Evolutionary conservation across 2,113 vertebrate genomes (phyloP).

Genomic region (Fukomys damarensis): DNA sequence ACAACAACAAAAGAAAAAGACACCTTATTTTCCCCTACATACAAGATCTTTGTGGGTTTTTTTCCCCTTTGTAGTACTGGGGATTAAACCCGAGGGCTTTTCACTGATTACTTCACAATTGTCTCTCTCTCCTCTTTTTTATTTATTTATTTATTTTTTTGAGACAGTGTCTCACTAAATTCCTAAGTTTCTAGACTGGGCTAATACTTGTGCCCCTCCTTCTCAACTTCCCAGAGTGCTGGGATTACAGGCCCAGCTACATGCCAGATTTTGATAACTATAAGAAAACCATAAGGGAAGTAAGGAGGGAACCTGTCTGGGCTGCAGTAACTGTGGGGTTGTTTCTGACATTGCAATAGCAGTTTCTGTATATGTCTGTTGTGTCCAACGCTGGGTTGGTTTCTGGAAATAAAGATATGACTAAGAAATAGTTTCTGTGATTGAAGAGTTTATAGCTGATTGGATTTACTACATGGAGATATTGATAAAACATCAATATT

Average conservation of each 20-base stretch:
- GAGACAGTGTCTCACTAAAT: neutral
- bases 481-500: neutral
- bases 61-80: too few species aligned
- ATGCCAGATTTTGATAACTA: neutral
- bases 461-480: neutral
- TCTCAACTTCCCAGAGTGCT: neutral
- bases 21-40: neutral
- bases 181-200: neutral
- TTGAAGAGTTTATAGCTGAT: neutral
- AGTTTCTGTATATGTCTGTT: neutral
- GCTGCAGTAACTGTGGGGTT: fast-evolving
- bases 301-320: neutral
- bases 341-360: neutral
- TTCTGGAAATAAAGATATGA: neutral
- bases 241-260: neutral
- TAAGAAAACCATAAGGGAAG: neutral
- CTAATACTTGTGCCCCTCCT: neutral
- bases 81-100: too few species aligned
- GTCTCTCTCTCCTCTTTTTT: too few species aligned
- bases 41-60: neutral
- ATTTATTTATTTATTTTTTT: too few species aligned
- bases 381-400: neutral
- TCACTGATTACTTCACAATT: too few species aligned
- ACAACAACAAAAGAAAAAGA: neutral
- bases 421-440: neutral